Conservation (phyloP, 2,797 vertebrate species). For the Columba guinea region DNA sequence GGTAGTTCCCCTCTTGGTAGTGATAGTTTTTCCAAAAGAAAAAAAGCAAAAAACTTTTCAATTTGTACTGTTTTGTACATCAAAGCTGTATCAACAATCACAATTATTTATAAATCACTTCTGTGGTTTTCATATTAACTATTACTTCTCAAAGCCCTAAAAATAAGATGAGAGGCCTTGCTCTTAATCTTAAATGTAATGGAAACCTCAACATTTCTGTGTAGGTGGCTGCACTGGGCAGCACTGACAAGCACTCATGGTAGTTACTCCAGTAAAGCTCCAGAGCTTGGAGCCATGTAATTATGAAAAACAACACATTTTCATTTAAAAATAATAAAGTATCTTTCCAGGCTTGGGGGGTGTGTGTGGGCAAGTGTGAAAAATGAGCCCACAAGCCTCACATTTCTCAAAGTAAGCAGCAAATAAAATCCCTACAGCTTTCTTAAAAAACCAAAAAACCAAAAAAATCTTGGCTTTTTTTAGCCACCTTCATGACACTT, state of each 20-base stretch:
- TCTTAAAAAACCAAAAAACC: not conserved
- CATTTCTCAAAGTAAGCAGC: not conserved
- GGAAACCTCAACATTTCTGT: not conserved
- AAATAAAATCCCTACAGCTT: not conserved
- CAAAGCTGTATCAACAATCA: not conserved
- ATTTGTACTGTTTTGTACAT: not conserved
- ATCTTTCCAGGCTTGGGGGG: not conserved
- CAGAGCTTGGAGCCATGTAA: not conserved
- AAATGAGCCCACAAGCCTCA: slow-evolving; percentile 6
- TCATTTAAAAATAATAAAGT: slow-evolving; percentile 38
- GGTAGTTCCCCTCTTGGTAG: not conserved
- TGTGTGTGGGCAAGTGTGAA: not conserved
- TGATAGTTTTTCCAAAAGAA: not conserved
- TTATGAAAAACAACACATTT: not conserved
- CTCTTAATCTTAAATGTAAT: not conserved
- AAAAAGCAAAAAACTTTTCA: not conserved
- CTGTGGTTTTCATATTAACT: not conserved
- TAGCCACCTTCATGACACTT: not conserved
- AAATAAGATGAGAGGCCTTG: not conserved
- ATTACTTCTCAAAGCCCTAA: not conserved
- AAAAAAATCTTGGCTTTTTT: not conserved
- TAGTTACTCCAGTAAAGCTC: not conserved
- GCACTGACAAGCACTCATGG: not conserved
- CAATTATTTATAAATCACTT: not conserved
- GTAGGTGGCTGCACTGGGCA: not conserved